Evolutionary conservation across 2,797 vertebrate species (phyloP).

Genomic region (Alectoris magna): DNA sequence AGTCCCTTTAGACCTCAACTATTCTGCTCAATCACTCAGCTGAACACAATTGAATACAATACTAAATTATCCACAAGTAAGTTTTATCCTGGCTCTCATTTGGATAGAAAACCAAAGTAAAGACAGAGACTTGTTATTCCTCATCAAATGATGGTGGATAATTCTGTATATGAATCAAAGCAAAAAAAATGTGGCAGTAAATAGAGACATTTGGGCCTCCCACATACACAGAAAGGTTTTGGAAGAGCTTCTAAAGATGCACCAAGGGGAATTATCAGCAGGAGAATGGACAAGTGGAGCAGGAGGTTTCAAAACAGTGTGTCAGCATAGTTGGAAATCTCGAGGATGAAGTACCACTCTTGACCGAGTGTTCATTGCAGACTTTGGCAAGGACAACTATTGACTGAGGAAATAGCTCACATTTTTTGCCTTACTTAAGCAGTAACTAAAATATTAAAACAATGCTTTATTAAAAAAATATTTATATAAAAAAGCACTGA

Average conservation of each 20-base stretch:
- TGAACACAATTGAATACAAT: neutral
- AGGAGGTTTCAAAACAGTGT: neutral
- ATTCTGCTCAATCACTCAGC: neutral
- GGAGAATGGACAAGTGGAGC: neutral
- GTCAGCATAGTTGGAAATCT: neutral
- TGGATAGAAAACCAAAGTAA: neutral
- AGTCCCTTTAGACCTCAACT: neutral
- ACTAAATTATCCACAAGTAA: neutral
- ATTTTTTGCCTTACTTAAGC: constrained; percentile 41
- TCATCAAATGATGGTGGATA: neutral
- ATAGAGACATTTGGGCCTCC: neutral
- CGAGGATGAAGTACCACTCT: constrained; percentile 8
- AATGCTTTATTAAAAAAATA: neutral
- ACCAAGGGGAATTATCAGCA: neutral
- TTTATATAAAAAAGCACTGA: neutral
- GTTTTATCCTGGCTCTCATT: neutral
- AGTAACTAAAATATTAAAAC: constrained; percentile 23
- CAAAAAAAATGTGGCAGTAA: neutral
- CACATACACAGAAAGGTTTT: neutral
- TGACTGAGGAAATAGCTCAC: constrained; percentile 21
- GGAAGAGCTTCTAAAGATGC: neutral
- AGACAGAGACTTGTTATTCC: neutral
- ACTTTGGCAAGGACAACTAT: constrained; percentile 14
- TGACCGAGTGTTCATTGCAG: neutral
- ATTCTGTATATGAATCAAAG: neutral